Evolutionary conservation across 2,888 invertebrate genomes (phyloP).

Genomic region (Heliconius sara): DNA sequence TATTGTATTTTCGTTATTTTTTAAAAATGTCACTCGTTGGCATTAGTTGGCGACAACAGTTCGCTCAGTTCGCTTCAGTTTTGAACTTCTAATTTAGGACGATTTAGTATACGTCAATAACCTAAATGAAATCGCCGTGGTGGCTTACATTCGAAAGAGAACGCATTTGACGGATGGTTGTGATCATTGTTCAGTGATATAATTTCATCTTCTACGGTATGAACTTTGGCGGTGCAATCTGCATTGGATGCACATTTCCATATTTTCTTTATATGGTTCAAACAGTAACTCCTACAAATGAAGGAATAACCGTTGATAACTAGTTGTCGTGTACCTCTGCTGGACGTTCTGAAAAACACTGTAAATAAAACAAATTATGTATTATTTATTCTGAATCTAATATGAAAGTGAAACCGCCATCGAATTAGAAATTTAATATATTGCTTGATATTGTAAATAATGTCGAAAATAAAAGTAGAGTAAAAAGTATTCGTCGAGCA

Average conservation of each 20-base stretch:
- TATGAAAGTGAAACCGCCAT: not conserved
- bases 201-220: conserved; percentile 64
- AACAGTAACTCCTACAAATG: conserved; percentile 68
- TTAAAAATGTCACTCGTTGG: not conserved
- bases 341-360: conserved; percentile 68
- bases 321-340: conserved; percentile 65
- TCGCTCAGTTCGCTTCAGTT: too few species aligned
- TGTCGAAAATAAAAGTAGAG: too few species aligned
- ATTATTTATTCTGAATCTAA: conserved; percentile 10
- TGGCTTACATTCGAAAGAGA: conserved; percentile 34
- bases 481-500: too few species aligned
- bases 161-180: conserved; percentile 55
- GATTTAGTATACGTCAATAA: conserved; percentile 1
- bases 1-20: not conserved
- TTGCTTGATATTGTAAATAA: too few species aligned
- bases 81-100: not conserved
- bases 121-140: conserved; percentile 16
- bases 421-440: not conserved
- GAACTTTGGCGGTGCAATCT: conserved; percentile 68
- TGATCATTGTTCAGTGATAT: conserved; percentile 62
- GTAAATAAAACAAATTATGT: conserved; percentile 51
- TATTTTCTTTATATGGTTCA: conserved; percentile 65
- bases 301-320: conserved; percentile 67
- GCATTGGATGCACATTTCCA: conserved; percentile 69
- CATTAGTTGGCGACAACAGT: not conserved